Base-by-base conservation (phyloP, 2,113 vertebrate species). In the Noturus placidus region DNA sequence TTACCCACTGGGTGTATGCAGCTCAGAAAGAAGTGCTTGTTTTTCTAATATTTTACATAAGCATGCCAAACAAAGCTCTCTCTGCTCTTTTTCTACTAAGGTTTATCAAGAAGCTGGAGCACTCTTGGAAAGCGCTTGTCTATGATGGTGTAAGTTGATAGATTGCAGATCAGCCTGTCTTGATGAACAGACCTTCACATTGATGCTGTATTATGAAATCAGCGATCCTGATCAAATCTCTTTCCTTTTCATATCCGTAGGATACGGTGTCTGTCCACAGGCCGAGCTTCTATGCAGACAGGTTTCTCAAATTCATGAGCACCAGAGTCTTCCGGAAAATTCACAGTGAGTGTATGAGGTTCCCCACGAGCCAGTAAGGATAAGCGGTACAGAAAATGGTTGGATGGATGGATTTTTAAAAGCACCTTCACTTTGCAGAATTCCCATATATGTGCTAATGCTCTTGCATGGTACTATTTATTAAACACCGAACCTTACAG, bases 271-370 rank as follows among this genome's bases (percentile, higher is more conserved):
- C 98, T 0, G 98, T 99, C 89, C 98, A 99, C 90, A 95, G 97
- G 90, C 98, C 98, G 56, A 95, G 96, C 88, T 99, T 99, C 95
- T 99, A 99, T 79, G 97, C 98, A 84, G 97, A 97, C 91, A 97
- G 98, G 92, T 99, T 99, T 96, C 96, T 99, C 74, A 99, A 98
- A 93, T 99, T 99, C 94, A 99, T 99, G 98, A 99, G 96, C 94
- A 94, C 96, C 69, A 95, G 95, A 87, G 98, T 99, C 92, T 99
- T 99, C 95, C 97, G 97, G 94, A 99, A 99, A 95, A 95, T 94
- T 92, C 97, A 98, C 87, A 95, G 98, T 99, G 96, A 97, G 96
- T 94, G 30, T 89, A 59, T 83, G 14, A 46, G 5, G 5, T 46
- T 46, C 42, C 5, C 42, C 5, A 0, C 5, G 5, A 46, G 42